Percentiles rank a stretch among this genome's conserved stretches.
phyloP scores from a whole-genome alignment of 2,888 invertebrate species.

The Stegana nigrithorax region DNA sequence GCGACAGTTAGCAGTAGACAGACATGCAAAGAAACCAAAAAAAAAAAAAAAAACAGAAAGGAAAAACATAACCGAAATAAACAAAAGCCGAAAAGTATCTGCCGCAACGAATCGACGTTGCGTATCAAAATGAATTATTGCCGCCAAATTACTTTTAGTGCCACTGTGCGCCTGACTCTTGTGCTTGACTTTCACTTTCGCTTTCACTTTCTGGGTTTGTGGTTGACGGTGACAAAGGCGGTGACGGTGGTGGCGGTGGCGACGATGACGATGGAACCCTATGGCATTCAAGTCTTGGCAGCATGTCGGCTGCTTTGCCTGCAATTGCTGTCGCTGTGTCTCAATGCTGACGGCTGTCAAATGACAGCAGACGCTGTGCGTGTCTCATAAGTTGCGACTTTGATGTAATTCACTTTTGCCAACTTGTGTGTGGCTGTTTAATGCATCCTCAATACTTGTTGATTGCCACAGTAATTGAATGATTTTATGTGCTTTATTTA shows the following conservation, averaged over 20 bases:
- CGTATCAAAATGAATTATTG: conserved; percentile 20
- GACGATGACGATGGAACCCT: too few species aligned
- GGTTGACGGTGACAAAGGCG: too few species aligned
- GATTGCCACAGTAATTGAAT: too few species aligned
- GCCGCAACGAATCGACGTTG: conserved; percentile 10
- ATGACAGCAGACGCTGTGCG: background rate
- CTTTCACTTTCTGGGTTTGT: too few species aligned
- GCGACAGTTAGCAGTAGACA: background rate
- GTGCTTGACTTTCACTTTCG: background rate
- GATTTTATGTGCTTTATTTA: too few species aligned
- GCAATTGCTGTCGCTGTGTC: background rate
- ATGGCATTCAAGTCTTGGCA: background rate
- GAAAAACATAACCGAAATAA: too few species aligned
- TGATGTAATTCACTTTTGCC: background rate
- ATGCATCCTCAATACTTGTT: background rate
- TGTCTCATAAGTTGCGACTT: background rate
- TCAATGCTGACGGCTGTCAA: background rate
- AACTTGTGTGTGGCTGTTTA: background rate
- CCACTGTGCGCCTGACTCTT: too few species aligned
- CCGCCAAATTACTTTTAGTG: conserved; percentile 16
- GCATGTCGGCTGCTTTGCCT: background rate
- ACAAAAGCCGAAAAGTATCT: background rate
- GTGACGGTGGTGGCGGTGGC: too few species aligned
- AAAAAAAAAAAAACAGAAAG: background rate
- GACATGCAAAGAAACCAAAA: background rate